Evolutionary conservation across 2,113 vertebrate species (phyloP), one percentile per base, ranked within the genome.

Genomic region (Rhabdomys dilectus): DNA sequence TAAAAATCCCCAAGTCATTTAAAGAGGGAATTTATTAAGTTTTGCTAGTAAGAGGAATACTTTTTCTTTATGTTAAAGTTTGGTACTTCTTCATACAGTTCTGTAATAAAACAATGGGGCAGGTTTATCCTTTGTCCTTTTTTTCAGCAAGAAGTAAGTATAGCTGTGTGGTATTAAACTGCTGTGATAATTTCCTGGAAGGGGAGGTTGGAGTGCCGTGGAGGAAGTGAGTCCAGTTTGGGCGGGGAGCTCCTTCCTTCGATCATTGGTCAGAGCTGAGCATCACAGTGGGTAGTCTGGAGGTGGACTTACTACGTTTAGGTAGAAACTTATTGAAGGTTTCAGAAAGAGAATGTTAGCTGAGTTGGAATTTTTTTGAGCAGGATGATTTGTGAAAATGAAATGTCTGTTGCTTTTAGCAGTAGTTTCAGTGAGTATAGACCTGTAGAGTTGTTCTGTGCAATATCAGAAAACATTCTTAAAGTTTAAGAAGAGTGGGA

Each of bases 121-220:
- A 96, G 34, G 60, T 88, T 85, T 96, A 75, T 85, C 36, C 8
- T 96, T 88, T 88, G 88, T 91, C 31, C 8, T 88, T 95, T 84
- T 66, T 96, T 96, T 96, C 31, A 68, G 89, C 48, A 60, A 97
- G 93, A 90, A 68, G 19, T 66, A 89, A 90, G 51, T 95, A 53
- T 53, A 34, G 36, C 26, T 64, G 31, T 29, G 56, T 64, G 22
- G 13, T 45, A 39, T 58, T 7, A 93, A 78, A n/a, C 22, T 94
- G 26, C 11, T n/a, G 16, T 76, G 78, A 4, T 10, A 48, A 51
- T 80, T 26, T 87, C 1, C 24, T 78, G 39, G 48, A 39, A 89
- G 24, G 90, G 17, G 11, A 34, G 39, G 15, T 45, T n/a, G 31
- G 16, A 11, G 45, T 89, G 19, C 7, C 21, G 17, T 68, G 39